phyloP scores from a whole-genome alignment of 1,140 invertebrate genomes.

The Trichoplusia ni region DNA sequence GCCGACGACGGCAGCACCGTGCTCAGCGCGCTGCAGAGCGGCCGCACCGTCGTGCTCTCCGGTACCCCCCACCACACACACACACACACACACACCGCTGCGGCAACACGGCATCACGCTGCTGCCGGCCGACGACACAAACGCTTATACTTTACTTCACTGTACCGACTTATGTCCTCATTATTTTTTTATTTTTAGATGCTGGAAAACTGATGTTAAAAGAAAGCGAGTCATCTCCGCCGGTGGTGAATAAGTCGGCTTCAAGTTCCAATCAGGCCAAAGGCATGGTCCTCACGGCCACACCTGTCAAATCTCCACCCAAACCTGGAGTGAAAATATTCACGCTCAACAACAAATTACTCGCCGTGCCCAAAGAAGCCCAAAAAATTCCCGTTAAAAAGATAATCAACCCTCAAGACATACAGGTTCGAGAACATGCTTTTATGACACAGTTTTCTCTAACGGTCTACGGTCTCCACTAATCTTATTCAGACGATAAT shows the following conservation, averaged over 20 bases:
- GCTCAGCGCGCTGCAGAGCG: conserved; percentile 64
- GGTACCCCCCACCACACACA: conserved; percentile 31
- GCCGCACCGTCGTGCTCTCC: conserved; percentile 63
- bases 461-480: no score
- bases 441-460: no score
- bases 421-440: conserved; percentile 34
- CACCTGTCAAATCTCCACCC: conserved; percentile 39
- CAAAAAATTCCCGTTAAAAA: conserved; percentile 31
- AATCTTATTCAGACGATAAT: no score
- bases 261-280: not conserved
- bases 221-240: conserved; percentile 41
- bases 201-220: conserved; percentile 66
- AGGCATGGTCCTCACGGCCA: conserved; percentile 41
- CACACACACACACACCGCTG: conserved; percentile 78
- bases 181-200: conserved; percentile 45
- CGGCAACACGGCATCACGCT: conserved; percentile 89
- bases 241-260: not conserved
- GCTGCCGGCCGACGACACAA: conserved; percentile 64
- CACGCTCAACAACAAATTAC: conserved; percentile 41
- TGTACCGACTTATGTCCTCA: no score
- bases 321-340: conserved; percentile 44
- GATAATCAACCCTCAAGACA: conserved; percentile 34
- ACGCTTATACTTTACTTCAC: no score
- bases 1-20: conserved; percentile 59
- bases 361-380: conserved; percentile 11